These are phyloP conservation scores for Fundulus diaphanus DNA, from an alignment of 2,797 vertebrate species.

Conservation along the genomic window DNA sequence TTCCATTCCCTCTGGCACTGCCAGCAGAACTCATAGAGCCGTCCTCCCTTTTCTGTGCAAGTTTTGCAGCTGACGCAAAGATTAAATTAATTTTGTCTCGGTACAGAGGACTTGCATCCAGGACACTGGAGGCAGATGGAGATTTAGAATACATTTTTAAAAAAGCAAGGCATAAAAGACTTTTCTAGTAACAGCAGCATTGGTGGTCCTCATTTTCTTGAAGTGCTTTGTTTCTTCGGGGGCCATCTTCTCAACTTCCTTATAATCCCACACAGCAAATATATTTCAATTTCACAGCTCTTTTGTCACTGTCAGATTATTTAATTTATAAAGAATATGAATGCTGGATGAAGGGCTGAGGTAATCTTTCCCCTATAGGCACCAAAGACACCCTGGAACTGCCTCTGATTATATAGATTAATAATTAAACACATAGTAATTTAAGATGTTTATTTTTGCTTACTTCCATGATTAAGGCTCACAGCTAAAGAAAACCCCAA, in stretches of 20 bases:
- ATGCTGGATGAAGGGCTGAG: no score
- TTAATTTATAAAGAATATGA: no score
- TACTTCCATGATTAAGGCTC: no score
- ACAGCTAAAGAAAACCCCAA: no score
- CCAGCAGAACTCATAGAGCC: constrained; percentile 17
- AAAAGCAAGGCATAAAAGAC: constrained; percentile 29
- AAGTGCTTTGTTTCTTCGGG: constrained; percentile 61
- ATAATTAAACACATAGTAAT: no score
- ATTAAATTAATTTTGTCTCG: neutral
- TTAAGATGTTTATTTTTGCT: no score
- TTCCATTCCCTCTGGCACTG: no score
- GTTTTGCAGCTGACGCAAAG: constrained; percentile 3
- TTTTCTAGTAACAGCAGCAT: constrained; percentile 48
- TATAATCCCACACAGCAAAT: constrained; percentile 58
- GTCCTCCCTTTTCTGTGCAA: neutral
- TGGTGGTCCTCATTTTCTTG: constrained; percentile 41
- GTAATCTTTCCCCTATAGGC: no score
- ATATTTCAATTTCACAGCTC: no score
- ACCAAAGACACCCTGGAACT: no score
- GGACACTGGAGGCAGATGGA: neutral
- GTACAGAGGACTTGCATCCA: neutral
- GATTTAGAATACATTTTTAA: neutral
- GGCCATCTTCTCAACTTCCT: constrained; percentile 73
- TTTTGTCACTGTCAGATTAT: no score
- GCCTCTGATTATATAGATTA: no score